Conservation (phyloP, 1,140 invertebrate genomes). For the Ceratosolen solmsi region DNA sequence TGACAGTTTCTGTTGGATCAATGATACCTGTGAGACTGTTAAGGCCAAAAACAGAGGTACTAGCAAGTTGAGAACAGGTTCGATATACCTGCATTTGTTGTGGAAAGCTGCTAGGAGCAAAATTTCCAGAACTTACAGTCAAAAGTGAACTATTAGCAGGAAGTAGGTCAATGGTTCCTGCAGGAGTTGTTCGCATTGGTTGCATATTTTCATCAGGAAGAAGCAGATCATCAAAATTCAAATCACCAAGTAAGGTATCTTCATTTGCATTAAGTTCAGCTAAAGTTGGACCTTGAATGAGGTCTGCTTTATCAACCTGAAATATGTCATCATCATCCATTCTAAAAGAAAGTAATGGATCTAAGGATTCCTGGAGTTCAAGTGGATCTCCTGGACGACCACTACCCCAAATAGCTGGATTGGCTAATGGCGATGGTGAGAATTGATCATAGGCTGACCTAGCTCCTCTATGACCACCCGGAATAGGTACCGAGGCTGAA, state of each 20-base stretch:
- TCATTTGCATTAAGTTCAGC: conserved; percentile 91
- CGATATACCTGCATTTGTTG: conserved; percentile 62
- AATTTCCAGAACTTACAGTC: conserved; percentile 51
- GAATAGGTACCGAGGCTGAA: conserved; percentile 71
- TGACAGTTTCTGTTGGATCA: conserved; percentile 65
- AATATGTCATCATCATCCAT: conserved; percentile 93
- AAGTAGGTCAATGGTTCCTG: conserved; percentile 40
- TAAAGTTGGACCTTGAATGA: conserved; percentile 87
- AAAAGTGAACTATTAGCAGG: conserved; percentile 59
- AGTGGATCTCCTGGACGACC: conserved; percentile 55
- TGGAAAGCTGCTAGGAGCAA: conserved; percentile 69
- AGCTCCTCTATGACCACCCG: conserved; percentile 65
- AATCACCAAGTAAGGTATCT: conserved; percentile 84
- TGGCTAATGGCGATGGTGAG: conserved; percentile 67
- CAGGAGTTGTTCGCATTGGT: conserved; percentile 53
- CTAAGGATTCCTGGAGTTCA: conserved; percentile 65
- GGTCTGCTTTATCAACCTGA: conserved; percentile 89
- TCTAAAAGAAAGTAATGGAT: conserved; percentile 74
- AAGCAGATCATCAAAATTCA: conserved; percentile 89
- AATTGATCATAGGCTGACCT: conserved; percentile 66
- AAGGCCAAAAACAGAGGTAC: conserved; percentile 60
- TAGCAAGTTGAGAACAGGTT: conserved; percentile 59
- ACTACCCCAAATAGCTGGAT: conserved; percentile 62
- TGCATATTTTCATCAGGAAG: conserved; percentile 79
- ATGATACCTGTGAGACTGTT: conserved; percentile 61